Conservation (phyloP, 2,888 invertebrate species). For the Margaritifera margaritifera region DNA sequence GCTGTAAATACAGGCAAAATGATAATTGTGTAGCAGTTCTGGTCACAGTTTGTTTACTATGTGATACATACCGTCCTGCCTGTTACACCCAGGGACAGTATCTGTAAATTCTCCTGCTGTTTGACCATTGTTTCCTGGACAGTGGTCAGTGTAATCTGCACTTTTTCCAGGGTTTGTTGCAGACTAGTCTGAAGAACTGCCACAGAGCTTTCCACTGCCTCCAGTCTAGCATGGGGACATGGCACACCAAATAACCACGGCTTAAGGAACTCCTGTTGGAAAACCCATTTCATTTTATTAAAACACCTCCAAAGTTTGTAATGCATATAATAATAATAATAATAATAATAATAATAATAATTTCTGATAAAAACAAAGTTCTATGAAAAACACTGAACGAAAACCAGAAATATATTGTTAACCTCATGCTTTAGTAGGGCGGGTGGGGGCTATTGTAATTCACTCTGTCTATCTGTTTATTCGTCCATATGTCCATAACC, state of each 20-base stretch:
- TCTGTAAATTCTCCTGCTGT: slow-evolving; percentile 46
- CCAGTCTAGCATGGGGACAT: slow-evolving; percentile 37
- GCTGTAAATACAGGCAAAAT: too few relatives aligned
- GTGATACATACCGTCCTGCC: slow-evolving; percentile 30
- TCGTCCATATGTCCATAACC: too few relatives aligned
- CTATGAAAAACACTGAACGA: too few relatives aligned
- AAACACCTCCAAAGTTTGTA: background rate
- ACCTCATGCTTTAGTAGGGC: too few relatives aligned
- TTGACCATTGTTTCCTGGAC: slow-evolving; percentile 40
- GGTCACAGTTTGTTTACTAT: background rate
- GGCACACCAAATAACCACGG: slow-evolving; percentile 54
- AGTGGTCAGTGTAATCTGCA: slow-evolving; percentile 42
- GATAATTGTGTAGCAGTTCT: slow-evolving; percentile 17
- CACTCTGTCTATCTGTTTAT: too few relatives aligned
- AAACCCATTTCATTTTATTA: background rate
- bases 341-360: too few relatives aligned
- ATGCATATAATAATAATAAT: background rate
- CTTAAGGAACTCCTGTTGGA: slow-evolving; percentile 42
- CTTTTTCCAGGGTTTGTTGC: slow-evolving; percentile 38
- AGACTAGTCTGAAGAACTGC: slow-evolving; percentile 37
- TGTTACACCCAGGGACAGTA: slow-evolving; percentile 45
- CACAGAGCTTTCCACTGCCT: slow-evolving; percentile 46
- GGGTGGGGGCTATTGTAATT: too few relatives aligned
- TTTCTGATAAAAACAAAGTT: too few relatives aligned
- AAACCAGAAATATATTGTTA: too few relatives aligned